Conservation (phyloP, 2,797 vertebrate genomes). For the Chelmon rostratus region DNA sequence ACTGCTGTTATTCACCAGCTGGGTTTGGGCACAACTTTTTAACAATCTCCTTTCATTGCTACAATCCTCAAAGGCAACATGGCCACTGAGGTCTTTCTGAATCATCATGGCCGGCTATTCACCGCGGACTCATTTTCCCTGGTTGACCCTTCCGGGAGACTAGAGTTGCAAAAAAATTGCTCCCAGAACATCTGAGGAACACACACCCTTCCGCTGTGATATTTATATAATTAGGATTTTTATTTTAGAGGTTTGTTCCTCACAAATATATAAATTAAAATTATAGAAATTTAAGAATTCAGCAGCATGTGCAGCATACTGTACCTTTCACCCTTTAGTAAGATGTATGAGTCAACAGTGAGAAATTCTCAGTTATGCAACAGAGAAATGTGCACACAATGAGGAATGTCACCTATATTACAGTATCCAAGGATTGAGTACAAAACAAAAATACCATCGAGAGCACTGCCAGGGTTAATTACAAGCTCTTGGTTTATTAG, state of each 20-base stretch:
- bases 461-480: constrained; percentile 46
- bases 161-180: background rate
- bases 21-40: background rate
- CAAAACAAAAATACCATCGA: constrained; percentile 32
- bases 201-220: background rate
- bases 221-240: background rate
- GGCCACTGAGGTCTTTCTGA: background rate
- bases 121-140: background rate
- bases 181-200: background rate
- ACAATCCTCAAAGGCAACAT: background rate
- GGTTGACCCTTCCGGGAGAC: background rate
- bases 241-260: background rate
- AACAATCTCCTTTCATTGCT: background rate
- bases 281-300: too few relatives aligned
- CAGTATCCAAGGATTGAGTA: constrained; percentile 20
- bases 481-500: constrained; percentile 48
- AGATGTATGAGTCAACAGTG: constrained; percentile 9
- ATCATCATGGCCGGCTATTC: background rate
- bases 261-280: too few relatives aligned
- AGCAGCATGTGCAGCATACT: too few relatives aligned
- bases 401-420: constrained; percentile 25
- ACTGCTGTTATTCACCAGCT: background rate
- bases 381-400: constrained; percentile 31
- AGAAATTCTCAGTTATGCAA: constrained; percentile 45
- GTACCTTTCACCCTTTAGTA: constrained; percentile 14